A percentile compares a stretch with the other conserved stretches of the same genome.
phyloP scores from a whole-genome alignment of 1,140 invertebrate genomes.

The Heterodera schachtii region DNA sequence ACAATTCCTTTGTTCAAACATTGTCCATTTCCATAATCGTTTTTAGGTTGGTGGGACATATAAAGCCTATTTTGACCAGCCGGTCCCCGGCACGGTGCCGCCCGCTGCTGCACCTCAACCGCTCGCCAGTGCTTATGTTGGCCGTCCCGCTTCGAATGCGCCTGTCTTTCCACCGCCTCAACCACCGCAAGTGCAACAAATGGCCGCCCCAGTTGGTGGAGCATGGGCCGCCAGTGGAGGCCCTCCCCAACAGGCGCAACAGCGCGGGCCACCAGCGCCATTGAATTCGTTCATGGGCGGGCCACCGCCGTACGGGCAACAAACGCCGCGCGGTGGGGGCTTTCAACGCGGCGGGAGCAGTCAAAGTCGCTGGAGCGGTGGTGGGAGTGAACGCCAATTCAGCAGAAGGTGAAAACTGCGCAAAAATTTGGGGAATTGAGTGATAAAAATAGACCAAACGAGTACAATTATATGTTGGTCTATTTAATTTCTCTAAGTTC shows the following conservation, averaged over 20 bases:
- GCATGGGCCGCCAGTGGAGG: slow-evolving; percentile 13
- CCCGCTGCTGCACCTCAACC: slow-evolving; percentile 7
- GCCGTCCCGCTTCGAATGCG: slow-evolving; percentile 22
- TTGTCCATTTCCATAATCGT: no score
- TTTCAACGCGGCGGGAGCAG: slow-evolving; percentile 17
- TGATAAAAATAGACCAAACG: background rate
- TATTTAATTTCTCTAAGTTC: no score
- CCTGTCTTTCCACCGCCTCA: slow-evolving; percentile 28
- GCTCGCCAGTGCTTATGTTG: background rate
- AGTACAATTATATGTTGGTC: no score
- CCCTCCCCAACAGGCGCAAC: slow-evolving; percentile 13
- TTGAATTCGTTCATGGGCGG: slow-evolving; percentile 29
- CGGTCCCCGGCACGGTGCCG: background rate
- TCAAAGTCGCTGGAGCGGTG: slow-evolving; percentile 20
- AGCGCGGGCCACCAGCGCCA: slow-evolving; percentile 12
- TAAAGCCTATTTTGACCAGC: slow-evolving; percentile 24
- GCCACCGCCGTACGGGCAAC: slow-evolving; percentile 17
- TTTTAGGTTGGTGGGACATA: slow-evolving; percentile 11
- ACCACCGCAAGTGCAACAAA: background rate
- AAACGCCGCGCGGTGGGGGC: background rate
- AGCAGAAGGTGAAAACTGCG: background rate
- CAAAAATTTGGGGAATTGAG: background rate
- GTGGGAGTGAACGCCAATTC: background rate
- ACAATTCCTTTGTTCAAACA: no score
- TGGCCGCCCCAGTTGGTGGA: slow-evolving; percentile 10